Base-by-base conservation (phyloP, 2,888 invertebrate genomes). In the Lochmaea crataegi region DNA sequence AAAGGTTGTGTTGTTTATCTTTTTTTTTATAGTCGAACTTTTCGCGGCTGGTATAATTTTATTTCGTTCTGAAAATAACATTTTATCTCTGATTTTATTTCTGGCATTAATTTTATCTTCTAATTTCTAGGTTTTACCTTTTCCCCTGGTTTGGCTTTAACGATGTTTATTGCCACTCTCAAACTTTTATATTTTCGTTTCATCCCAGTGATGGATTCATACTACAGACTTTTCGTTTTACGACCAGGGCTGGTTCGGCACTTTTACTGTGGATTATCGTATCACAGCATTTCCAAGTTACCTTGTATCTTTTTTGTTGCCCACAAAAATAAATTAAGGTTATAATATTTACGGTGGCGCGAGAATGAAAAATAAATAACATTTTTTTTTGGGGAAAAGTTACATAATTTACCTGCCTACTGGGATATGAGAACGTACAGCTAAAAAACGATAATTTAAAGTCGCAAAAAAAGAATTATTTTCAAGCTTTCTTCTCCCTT, bases 91-190 rank as follows among this genome's bases (percentile, higher is more conserved):
- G 60, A 60, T 58, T 58, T 58, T 58, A 58, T 32, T 60, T 12
- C 32, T n/a, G 60, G n/a, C 61, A 61, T 61, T 61, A 61, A 61
- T 38, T 61, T 61, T 61, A 61, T 61, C 61, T 41, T 10, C 61
- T 61, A 61, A 61, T 61, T 61, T 61, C n/a, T 61, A 41, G 61
- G 41, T 32, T 32, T 26, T 14, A 58, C 58, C 41, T 61, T 38
- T 38, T 2, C 41, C 16, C 38, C 10, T 41, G 14, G 41, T 61
- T 41, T 61, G 61, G 38, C 41, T 61, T 61, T 61, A n/a, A 61
- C 16, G 16, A 41, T 61, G 16, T 38, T 61, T 38, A 61, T 61
- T 61, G 18, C 61, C 41, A 41, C 61, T 61, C 61, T 41, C 18
- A 61, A 61, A 41, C 41, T 61, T 61, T 61, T 60, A 32, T 32